Evolutionary conservation across 2,113 vertebrate genomes (phyloP).

Genomic region (Lophura nycthemera): DNA sequence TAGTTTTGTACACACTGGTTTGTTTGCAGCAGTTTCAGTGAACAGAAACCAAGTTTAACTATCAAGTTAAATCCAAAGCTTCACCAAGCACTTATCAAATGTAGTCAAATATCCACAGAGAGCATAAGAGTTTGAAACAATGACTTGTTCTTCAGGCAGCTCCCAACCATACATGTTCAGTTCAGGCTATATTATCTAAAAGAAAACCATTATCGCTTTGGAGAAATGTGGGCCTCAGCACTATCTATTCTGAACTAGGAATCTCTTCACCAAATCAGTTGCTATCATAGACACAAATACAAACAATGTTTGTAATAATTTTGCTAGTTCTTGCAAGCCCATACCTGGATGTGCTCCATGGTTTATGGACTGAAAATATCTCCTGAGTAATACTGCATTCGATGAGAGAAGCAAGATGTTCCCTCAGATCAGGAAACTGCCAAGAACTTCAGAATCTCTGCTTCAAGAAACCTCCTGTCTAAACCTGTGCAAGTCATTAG

Average conservation of each 20-base stretch:
- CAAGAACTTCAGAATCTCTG: background rate
- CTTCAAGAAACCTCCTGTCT: background rate
- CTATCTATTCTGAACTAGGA: background rate
- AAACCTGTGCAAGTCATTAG: background rate
- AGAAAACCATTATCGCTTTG: background rate
- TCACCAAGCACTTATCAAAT: background rate
- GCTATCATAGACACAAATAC: background rate
- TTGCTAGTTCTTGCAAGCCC: background rate
- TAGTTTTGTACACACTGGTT: background rate
- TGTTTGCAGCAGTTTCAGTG: background rate
- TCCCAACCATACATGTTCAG: background rate
- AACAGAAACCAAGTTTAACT: background rate
- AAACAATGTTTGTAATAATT: background rate
- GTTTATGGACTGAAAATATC: background rate
- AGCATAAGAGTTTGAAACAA: background rate
- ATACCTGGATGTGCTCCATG: background rate
- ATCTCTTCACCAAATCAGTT: background rate
- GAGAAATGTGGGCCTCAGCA: background rate
- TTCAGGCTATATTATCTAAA: background rate
- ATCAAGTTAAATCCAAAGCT: background rate
- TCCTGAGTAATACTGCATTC: background rate
- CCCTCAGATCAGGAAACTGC: background rate
- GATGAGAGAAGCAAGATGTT: background rate
- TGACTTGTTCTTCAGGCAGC: background rate
- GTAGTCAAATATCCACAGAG: background rate